Evolutionary conservation across 2,888 invertebrate genomes (phyloP), one percentile per base, ranked within the genome.

Genomic region (Acleris holmiana): DNA sequence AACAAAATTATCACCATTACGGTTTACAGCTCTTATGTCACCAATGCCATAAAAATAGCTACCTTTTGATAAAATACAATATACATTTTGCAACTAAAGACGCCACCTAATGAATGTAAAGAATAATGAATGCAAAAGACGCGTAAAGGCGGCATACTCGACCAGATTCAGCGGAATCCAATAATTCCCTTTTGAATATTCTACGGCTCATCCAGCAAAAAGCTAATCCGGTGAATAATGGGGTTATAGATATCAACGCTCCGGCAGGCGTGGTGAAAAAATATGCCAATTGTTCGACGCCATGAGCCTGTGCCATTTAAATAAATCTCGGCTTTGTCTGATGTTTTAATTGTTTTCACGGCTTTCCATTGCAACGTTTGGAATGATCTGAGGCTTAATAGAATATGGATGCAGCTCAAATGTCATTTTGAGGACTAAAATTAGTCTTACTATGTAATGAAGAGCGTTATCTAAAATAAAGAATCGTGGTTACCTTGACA

Each of bases 191-290:
- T 89, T 90, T 91, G 88, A 90, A 91, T 90, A 89, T 88, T 89
- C 88, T 82, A 83, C 84, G 81, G 82, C 78, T 87, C 84, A 87
- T 89, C 83, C 86, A 79, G 83, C 82, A 88, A 88, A 89, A 88
- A 89, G 89, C 88, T 91, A 90, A 91, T 91, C 91, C 89, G 71
- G 73, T 84, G 89, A 89, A 91, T 90, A 91, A 91, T 89, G 84
- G 88, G 81, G 82, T 85, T 88, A 88, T 84, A 89, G 88, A 89
- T 91, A 89, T 90, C 90, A 85, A 79, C 82, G 81, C 74, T 73
- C 82, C 80, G 80, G 78, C 89, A 90, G 90, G 83, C 88, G 72
- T 80, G 77, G 74, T 76, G 80, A 79, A 85, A 90, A 89, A 91
- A 89, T 89, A 87, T 85, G 87, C 79, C 86, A 78, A 86, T 84